Evolutionary conservation across 2,113 vertebrate genomes (phyloP).

Genomic region (Diadophis punctatus): DNA sequence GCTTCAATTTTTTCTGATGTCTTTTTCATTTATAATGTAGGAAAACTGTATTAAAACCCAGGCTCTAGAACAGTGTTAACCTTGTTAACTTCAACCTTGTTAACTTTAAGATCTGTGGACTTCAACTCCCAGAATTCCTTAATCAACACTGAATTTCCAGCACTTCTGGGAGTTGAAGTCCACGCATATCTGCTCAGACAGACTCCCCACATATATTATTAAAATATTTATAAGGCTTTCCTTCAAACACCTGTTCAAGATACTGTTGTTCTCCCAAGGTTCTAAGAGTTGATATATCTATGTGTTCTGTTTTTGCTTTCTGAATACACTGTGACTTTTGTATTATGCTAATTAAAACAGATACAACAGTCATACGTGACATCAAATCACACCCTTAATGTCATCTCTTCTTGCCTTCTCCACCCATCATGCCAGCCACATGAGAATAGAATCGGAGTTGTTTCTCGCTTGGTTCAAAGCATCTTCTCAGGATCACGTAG

Average conservation of each 20-base stretch:
- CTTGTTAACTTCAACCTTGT: not conserved
- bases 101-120: not conserved
- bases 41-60: not conserved
- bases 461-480: not conserved
- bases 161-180: not conserved
- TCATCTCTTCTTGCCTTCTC: not conserved
- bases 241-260: not conserved
- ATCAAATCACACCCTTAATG: not conserved
- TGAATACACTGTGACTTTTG: not conserved
- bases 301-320: not conserved
- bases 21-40: not conserved
- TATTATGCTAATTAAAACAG: not conserved
- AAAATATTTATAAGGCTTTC: not conserved
- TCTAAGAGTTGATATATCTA: not conserved
- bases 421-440: not conserved
- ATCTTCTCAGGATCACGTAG: not conserved
- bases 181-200: not conserved
- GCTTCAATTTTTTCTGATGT: not conserved
- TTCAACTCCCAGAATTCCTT: not conserved
- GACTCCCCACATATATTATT: not conserved
- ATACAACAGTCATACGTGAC: not conserved
- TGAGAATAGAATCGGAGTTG: not conserved
- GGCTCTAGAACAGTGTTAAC: not conserved
- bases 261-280: not conserved
- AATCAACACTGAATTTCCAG: not conserved